These are phyloP conservation scores for Craterocephalus amniculus DNA, from an alignment of 2,797 vertebrate genomes.

Conservation along the genomic window DNA sequence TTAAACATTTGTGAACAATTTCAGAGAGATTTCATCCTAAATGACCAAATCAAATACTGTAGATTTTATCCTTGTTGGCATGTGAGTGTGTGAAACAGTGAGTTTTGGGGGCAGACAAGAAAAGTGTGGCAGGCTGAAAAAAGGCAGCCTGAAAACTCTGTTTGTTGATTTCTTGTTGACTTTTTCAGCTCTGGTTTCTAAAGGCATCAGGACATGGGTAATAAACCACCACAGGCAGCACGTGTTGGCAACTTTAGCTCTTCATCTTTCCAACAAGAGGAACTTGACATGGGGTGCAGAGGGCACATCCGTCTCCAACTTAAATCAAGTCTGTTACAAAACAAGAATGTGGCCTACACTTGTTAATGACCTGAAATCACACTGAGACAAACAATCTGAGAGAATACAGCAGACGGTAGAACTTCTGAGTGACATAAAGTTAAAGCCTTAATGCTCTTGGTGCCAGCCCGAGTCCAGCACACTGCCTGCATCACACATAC, in stretches of 20 bases:
- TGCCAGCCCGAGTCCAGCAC: not conserved
- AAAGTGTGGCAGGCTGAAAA: slow-evolving; percentile 33
- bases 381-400: slow-evolving; percentile 15
- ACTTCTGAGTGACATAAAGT: not conserved
- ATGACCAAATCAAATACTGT: not conserved
- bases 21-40: not conserved
- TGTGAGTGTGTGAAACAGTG: not conserved
- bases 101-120: slow-evolving; percentile 1
- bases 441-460: slow-evolving; percentile 1
- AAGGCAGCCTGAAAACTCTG: slow-evolving; percentile 40
- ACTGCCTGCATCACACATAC: not conserved
- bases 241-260: slow-evolving; percentile 53
- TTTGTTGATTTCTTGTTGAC: slow-evolving; percentile 40
- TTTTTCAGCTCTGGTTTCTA: slow-evolving; percentile 39
- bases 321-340: slow-evolving; percentile 59
- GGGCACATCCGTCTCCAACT: slow-evolving; percentile 58
- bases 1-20: not conserved
- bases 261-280: slow-evolving; percentile 70
- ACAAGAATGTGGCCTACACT: slow-evolving; percentile 36
- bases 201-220: slow-evolving; percentile 54
- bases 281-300: slow-evolving; percentile 56
- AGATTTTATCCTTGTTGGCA: not conserved
- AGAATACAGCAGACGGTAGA: not conserved
- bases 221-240: slow-evolving; percentile 66
- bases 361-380: slow-evolving; percentile 37